Base-by-base conservation (phyloP, 2,888 invertebrate species). In the Drosophila heteroneura region DNA sequence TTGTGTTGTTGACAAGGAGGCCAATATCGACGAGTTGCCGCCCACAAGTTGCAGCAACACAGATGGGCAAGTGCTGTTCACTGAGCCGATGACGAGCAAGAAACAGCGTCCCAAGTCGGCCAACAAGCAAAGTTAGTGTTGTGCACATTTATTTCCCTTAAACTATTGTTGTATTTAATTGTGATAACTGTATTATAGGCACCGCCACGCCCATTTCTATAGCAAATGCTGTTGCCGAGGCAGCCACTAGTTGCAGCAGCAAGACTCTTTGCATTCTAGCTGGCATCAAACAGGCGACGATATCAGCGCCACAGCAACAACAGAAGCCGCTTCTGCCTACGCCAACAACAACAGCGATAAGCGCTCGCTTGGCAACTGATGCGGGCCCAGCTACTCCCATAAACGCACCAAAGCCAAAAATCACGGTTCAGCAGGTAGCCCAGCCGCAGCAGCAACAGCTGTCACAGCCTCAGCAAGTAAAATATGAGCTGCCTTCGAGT, bases 201-300 rank as follows among this genome's bases (percentile, higher is more conserved):
- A 87, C 87, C 33, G 87, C 90, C 32, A 87, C 90, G 35, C 87
- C 87, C 7, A 83, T 81, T 28, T 90, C 90, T 3, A 87, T 87
- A 61, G 87, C 86, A 37, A 87, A 82, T 65, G 86, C 82, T 41
- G 90, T 85, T 39, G 88, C 83, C 35, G 86, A 90, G 54, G 87
- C 87, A 61, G 67, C 79, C 19, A 75, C 81, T 59, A 67, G 64
- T 60, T 71, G 68, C 37, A 65, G 57, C n/a, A 66, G 51, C 47
- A 56, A 65, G n/a, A 69, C 66, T 30, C 70, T 74, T 32, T 79
- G 79, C 35, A 74, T 85, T 47, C 19, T 74, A 37, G 26, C 78
- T 19, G 75, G 78, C 63, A 66, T 63, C 59, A 74, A 85, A 22
- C 72, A 67, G 53, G 47, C 22, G 16, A 16, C 26, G 26, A 26